These are phyloP conservation scores for Coremacera marginata DNA, from an alignment of 2,888 invertebrate species.

Conservation along the genomic window DNA sequence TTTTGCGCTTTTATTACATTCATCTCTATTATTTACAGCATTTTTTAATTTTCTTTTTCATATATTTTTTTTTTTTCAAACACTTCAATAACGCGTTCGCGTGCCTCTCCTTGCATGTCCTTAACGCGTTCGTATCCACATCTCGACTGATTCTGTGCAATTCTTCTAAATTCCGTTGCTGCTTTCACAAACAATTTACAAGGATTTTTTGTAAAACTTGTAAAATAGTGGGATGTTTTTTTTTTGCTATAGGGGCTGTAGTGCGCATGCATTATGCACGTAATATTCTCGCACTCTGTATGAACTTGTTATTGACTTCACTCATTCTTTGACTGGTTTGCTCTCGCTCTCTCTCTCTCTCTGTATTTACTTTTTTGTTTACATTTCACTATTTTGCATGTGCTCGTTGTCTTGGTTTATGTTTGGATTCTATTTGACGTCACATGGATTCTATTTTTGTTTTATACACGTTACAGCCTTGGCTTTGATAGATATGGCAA, in stretches of 20 bases:
- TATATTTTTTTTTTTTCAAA: not conserved
- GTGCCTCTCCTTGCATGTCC: slow-evolving; percentile 33
- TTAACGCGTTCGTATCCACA: slow-evolving; percentile 51
- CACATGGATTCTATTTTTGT: slow-evolving; percentile 9
- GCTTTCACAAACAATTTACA: not conserved
- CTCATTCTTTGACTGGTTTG: not conserved
- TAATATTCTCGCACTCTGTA: not conserved
- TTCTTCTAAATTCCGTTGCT: slow-evolving; percentile 23
- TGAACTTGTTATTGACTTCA: not conserved
- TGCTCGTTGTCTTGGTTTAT: not conserved
- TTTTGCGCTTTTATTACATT: not conserved
- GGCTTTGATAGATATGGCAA: not conserved
- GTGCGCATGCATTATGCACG: slow-evolving; percentile 19
- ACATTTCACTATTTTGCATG: slow-evolving; percentile 5
- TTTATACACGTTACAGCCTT: not conserved
- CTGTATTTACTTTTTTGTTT: not conserved
- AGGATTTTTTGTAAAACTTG: not conserved
- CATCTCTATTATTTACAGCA: not conserved
- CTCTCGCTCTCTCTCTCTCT: not conserved
- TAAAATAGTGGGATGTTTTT: slow-evolving; percentile 35
- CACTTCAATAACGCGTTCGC: slow-evolving; percentile 36
- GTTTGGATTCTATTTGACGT: slow-evolving; percentile 9
- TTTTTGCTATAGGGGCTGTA: not conserved
- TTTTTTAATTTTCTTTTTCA: not conserved
- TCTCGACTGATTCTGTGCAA: slow-evolving; percentile 52